Evolutionary conservation across 2,797 vertebrate species (phyloP), one percentile per base, ranked within the genome.

Genomic region (Atherinosoma microstoma): DNA sequence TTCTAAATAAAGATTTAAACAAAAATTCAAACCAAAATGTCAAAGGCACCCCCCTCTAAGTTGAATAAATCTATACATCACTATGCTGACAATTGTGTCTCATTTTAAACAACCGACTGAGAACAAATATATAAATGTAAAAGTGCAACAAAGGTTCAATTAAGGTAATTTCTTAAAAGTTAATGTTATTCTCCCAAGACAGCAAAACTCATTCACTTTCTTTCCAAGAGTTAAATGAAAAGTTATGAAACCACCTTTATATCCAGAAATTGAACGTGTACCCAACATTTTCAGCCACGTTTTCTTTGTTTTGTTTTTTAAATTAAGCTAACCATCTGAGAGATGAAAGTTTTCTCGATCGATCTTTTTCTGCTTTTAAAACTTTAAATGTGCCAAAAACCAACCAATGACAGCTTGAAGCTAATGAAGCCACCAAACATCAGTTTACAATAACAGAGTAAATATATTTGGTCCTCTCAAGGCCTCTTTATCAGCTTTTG

Each of bases 401-500:
- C 7, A 58, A 58, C 57, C 38, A 4, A 20, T 42, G 24, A 78
- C 62, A 54, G 32, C 69, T 69, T 47, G 60, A 15, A 79, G 53
- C 30, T 58, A 66, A 76, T 34, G 40, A 76, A 42, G n/a, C 67
- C 22, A 60, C n/a, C 3, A 54, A 61, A 47, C 34, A 57, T n/a
- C 5, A 64, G n/a, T 27, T 54, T 53, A 32, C 2, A 20, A 63
- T 35, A 57, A 69, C 20, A 38, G 29, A 73, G 56, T 67, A 66
- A 54, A 68, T 32, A 59, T 8, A 56, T 67, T 45, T 63, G 59
- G 34, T 80, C 67, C 58, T 64, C 51, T 5, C 24, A 70, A 71
- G 73, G 71, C 70, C 75, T 79, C 62, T 6, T 57, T 24, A 29
- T 75, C 47, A 76, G 47, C 34, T 70, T 78, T 90, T 88, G 83